Percentiles rank a stretch among this genome's conserved stretches.
Evolutionary conservation across 2,113 vertebrate species (phyloP).

Genomic region (Corythaixoides concolor): DNA sequence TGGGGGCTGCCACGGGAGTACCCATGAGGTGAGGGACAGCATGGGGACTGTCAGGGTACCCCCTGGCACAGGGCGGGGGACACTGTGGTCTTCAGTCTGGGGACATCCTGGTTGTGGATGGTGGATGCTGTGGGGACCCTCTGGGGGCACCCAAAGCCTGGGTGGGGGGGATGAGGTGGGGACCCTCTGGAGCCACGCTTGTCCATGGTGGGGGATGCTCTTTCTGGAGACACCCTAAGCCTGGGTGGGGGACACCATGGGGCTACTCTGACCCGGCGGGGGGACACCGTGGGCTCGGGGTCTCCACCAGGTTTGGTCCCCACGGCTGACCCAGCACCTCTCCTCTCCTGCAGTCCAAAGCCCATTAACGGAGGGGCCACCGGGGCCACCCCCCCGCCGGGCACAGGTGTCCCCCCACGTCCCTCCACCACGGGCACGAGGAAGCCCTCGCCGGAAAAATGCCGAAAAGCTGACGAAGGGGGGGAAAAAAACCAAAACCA

Average conservation of each 20-base stretch:
- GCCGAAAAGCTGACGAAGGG: neutral
- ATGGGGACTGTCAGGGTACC: neutral
- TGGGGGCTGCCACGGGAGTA: neutral
- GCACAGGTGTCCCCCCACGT: neutral
- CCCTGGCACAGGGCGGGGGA: too few relatives aligned
- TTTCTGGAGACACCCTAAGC: neutral
- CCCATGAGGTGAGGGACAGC: neutral
- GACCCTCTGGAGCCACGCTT: neutral
- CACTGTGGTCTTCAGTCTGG: neutral
- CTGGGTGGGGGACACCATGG: neutral
- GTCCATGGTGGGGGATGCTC: neutral
- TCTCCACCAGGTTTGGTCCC: neutral
- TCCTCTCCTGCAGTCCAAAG: conserved; percentile 71
- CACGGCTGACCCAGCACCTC: neutral
- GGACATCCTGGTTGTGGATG: neutral
- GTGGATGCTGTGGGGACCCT: neutral
- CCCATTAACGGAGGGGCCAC: conserved; percentile 74
- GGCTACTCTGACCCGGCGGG: neutral
- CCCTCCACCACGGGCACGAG: too few relatives aligned
- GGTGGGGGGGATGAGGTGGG: too few relatives aligned
- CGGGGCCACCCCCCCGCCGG: conserved; percentile 3
- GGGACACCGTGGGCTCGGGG: neutral
- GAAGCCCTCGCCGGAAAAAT: neutral
- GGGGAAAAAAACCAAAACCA: neutral
- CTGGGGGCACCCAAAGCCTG: neutral